phyloP scores from a whole-genome alignment of 2,888 invertebrate genomes.

The Ormyrus nitidulus region DNA sequence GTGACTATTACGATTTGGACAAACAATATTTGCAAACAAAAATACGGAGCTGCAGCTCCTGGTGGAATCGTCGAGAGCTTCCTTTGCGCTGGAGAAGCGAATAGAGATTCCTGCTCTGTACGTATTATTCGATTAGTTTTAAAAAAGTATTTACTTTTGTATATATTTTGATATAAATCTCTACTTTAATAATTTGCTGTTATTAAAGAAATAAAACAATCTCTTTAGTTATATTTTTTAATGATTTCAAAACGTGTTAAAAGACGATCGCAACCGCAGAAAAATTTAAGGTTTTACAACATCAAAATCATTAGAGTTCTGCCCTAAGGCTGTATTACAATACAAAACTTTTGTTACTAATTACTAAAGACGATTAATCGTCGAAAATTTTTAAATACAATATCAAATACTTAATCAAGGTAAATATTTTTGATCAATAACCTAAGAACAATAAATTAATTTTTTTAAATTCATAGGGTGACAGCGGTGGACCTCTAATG shows the following conservation, averaged over 20 bases:
- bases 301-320: too few species aligned
- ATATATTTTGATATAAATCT: too few species aligned
- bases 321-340: too few species aligned
- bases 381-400: too few species aligned
- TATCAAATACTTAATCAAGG: not conserved
- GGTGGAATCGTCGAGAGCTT: slow-evolving; percentile 93
- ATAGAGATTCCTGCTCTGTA: slow-evolving; percentile 93
- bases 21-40: slow-evolving; percentile 85
- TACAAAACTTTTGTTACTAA: too few species aligned
- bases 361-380: too few species aligned
- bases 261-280: too few species aligned
- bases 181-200: too few species aligned
- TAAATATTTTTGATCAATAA: slow-evolving; percentile 20
- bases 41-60: slow-evolving; percentile 91
- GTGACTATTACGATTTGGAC: slow-evolving; percentile 91
- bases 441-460: not conserved
- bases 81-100: slow-evolving; percentile 90
- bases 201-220: too few species aligned
- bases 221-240: too few species aligned
- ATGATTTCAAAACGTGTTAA: too few species aligned
- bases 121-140: slow-evolving; percentile 71
- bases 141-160: slow-evolving; percentile 10
- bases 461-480: slow-evolving; percentile 80
- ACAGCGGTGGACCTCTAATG: slow-evolving; percentile 92
- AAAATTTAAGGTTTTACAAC: too few species aligned